Evolutionary conservation across 1,140 invertebrate genomes (phyloP).

Genomic region (Aphis craccivora): DNA sequence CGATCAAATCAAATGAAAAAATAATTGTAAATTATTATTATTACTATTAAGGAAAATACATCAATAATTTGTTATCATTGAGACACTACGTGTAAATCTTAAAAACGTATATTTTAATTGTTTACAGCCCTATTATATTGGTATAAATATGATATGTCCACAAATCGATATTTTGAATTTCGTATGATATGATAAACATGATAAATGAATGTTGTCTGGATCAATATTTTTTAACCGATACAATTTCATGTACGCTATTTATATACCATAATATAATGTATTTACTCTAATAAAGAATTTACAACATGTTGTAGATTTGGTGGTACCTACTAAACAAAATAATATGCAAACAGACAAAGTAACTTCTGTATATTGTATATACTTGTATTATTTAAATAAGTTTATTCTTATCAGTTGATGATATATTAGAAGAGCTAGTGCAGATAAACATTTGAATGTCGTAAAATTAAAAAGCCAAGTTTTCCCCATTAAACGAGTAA

Average conservation of each 20-base stretch:
- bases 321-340: background rate
- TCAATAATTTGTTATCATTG: too few species aligned
- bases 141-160: too few species aligned
- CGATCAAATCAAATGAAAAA: too few species aligned
- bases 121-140: too few species aligned
- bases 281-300: background rate
- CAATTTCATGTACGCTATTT: too few species aligned
- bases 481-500: conserved; percentile 20
- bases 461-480: conserved; percentile 39
- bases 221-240: background rate
- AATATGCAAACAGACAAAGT: conserved; percentile 8
- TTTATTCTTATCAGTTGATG: background rate
- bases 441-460: conserved; percentile 30
- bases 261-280: background rate
- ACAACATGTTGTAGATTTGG: background rate
- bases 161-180: background rate
- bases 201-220: background rate
- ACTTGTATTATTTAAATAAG: conserved; percentile 25
- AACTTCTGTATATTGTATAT: conserved; percentile 3
- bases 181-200: background rate
- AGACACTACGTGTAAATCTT: too few species aligned
- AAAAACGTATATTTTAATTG: too few species aligned
- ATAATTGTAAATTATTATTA: too few species aligned
- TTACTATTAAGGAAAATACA: too few species aligned
- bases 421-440: background rate